Conservation (phyloP, 2,797 vertebrate species). For the Gymnothorax javanicus region DNA sequence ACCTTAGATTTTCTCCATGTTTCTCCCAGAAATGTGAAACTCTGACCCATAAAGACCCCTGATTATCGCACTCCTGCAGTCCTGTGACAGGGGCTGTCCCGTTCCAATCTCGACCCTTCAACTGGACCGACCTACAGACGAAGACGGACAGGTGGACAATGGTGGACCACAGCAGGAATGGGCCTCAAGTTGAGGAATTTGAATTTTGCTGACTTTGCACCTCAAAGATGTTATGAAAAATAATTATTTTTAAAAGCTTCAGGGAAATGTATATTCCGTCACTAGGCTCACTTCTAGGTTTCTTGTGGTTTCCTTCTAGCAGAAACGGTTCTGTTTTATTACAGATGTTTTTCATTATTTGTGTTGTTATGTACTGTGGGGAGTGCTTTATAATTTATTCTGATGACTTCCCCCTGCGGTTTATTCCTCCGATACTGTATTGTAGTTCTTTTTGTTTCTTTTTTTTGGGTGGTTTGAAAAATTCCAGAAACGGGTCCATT, state of each 20-base stretch:
- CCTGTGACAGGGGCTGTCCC: constrained; percentile 69
- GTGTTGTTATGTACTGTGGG: constrained; percentile 47
- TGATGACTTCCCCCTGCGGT: constrained; percentile 50
- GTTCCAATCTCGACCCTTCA: constrained; percentile 61
- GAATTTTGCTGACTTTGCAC: constrained; percentile 60
- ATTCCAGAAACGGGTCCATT: constrained; percentile 13
- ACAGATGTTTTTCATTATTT: constrained; percentile 37
- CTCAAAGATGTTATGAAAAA: constrained; percentile 47
- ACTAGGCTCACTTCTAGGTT: constrained; percentile 55
- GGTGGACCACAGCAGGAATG: constrained; percentile 52
- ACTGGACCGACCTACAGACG: constrained; percentile 36
- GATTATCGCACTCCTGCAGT: constrained; percentile 72
- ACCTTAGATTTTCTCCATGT: not conserved
- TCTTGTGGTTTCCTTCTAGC: constrained; percentile 35
- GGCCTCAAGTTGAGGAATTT: not conserved
- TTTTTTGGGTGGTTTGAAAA: constrained; percentile 1
- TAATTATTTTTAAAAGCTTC: constrained; percentile 59
- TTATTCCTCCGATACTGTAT: constrained; percentile 22
- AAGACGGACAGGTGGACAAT: not conserved
- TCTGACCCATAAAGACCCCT: constrained; percentile 47
- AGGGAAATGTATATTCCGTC: constrained; percentile 69
- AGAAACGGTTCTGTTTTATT: constrained; percentile 46
- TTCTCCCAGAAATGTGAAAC: constrained; percentile 68
- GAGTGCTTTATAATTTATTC: constrained; percentile 68
- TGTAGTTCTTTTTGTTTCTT: not conserved